These are phyloP conservation scores for Toxotes jaculatrix DNA, from an alignment of 2,113 vertebrate species.

Conservation along the genomic window DNA sequence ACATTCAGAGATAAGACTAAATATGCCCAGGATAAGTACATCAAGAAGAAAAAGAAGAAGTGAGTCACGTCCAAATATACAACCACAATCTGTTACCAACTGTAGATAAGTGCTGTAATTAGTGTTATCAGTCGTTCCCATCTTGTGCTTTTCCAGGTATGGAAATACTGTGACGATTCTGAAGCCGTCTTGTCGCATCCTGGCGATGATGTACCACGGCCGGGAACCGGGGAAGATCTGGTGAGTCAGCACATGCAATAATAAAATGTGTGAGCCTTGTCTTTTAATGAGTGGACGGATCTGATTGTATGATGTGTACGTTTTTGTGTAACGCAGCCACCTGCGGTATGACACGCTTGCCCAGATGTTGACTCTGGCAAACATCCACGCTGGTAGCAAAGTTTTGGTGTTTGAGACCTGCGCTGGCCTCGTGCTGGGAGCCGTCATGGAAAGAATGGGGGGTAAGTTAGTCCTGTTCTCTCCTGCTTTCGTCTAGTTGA, in stretches of 20 bases:
- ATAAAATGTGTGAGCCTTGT: background rate
- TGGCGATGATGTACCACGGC: slow-evolving; percentile 98
- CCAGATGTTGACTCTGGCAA: slow-evolving; percentile 94
- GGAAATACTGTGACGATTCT: slow-evolving; percentile 91
- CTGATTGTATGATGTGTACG: background rate
- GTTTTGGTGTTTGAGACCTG: slow-evolving; percentile 96
- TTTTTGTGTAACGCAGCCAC: slow-evolving; percentile 83
- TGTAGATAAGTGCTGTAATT: background rate
- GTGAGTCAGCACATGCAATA: slow-evolving; percentile 79
- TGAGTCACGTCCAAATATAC: slow-evolving; percentile 79
- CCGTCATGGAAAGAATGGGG: slow-evolving; percentile 97
- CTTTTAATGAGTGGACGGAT: background rate
- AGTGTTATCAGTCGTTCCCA: background rate
- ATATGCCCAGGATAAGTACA: slow-evolving; percentile 98
- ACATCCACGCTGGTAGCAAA: slow-evolving; percentile 94
- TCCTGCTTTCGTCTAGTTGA: background rate
- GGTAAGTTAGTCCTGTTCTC: slow-evolving; percentile 77
- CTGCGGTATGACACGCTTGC: slow-evolving; percentile 94
- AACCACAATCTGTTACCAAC: background rate
- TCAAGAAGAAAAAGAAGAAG: slow-evolving; percentile 99
- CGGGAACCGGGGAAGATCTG: slow-evolving; percentile 98
- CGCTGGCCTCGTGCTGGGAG: slow-evolving; percentile 93
- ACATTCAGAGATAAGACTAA: slow-evolving; percentile 97
- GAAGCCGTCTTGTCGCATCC: slow-evolving; percentile 93
- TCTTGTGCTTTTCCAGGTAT: slow-evolving; percentile 85